phyloP scores from a whole-genome alignment of 2,888 invertebrate species.

The Labia minor region DNA sequence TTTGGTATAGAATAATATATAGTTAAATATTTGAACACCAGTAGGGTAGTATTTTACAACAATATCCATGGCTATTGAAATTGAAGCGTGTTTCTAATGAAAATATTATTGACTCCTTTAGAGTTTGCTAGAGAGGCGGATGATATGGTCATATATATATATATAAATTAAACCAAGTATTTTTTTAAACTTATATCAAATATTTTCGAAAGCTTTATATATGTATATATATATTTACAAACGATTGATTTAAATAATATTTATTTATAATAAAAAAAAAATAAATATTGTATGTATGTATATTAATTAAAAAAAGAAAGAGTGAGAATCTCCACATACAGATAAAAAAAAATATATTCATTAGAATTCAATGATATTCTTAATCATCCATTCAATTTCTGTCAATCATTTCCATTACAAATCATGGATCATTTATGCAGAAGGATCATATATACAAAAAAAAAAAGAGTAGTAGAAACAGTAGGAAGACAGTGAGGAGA shows the following conservation, averaged over 20 bases:
- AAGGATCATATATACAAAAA: neutral
- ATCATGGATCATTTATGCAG: constrained; percentile 13
- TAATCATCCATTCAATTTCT: constrained; percentile 13
- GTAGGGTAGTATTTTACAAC: neutral
- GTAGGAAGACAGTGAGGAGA: neutral
- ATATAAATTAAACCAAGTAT: too few relatives aligned
- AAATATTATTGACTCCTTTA: constrained; percentile 1
- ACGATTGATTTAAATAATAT: neutral
- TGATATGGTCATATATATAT: too few relatives aligned
- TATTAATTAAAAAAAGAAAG: constrained; percentile 2
- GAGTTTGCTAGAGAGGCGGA: neutral
- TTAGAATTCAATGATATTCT: constrained; percentile 5
- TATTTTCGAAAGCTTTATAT: neutral
- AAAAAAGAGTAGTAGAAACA: neutral
- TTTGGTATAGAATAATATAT: neutral
- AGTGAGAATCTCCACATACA: neutral
- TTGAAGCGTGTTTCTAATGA: neutral
- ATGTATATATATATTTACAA: too few relatives aligned
- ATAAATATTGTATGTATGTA: too few relatives aligned
- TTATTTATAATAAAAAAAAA: neutral
- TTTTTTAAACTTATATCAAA: neutral
- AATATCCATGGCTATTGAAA: neutral
- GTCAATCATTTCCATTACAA: constrained; percentile 13
- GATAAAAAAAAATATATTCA: neutral
- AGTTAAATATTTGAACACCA: constrained; percentile 8